Evolutionary conservation across 2,888 invertebrate genomes (phyloP).

Genomic region (Sylvicola cinctus): DNA sequence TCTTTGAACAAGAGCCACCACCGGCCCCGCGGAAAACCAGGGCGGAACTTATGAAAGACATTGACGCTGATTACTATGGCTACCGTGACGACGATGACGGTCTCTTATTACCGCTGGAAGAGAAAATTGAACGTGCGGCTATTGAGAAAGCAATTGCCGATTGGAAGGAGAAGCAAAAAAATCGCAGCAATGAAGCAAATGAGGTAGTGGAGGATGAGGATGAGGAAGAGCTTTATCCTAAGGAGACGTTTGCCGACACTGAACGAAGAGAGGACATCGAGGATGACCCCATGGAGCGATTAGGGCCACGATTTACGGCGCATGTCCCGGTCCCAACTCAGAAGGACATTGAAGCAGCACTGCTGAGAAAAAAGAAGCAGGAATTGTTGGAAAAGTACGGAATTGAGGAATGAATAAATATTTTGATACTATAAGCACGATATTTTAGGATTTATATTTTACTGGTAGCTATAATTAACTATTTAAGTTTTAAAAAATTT

Average conservation of each 20-base stretch:
- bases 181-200: conserved; percentile 28
- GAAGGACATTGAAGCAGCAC: conserved; percentile 81
- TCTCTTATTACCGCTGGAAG: conserved; percentile 71
- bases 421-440: too few species aligned
- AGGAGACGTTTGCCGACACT: conserved; percentile 23
- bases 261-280: too few species aligned
- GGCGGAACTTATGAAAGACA: conserved; percentile 92
- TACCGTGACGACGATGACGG: conserved; percentile 98
- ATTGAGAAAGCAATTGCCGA: conserved; percentile 35
- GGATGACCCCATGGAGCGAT: conserved; percentile 22
- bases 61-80: conserved; percentile 98
- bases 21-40: conserved; percentile 78
- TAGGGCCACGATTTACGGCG: conserved; percentile 41
- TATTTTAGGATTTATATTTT: too few species aligned
- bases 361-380: conserved; percentile 75
- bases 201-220: conserved; percentile 31
- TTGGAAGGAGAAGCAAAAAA: conserved; percentile 48
- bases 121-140: conserved; percentile 54
- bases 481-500: too few species aligned
- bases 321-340: conserved; percentile 90
- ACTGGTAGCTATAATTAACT: too few species aligned
- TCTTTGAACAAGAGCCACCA: conserved; percentile 92
- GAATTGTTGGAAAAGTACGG: conserved; percentile 75
- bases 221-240: conserved; percentile 52
- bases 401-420: conserved; percentile 29